Evolutionary conservation across 1,140 invertebrate species (phyloP), one percentile per base, ranked within the genome.

Genomic region (Drosophila nasuta): DNA sequence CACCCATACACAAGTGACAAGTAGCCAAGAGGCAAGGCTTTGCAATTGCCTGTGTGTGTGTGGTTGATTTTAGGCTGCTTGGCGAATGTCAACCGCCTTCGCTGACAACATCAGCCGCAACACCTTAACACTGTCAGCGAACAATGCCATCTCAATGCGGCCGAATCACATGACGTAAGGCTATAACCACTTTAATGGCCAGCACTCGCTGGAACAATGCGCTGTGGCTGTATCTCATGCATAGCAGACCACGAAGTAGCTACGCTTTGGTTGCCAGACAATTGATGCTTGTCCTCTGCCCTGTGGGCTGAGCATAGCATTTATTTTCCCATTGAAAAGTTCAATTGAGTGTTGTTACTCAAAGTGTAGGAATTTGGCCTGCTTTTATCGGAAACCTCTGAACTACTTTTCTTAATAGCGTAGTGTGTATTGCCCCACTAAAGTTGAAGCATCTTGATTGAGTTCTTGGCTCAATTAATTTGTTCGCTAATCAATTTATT

Each of bases 21-120:
- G 43, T 30, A 54, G 20, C 68, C 63, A 25, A 64, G 51, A 25
- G 59, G 17, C 46, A 65, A 30, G 49, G 30, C 7, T 30, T 11
- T 46, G 17, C 20, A 6, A 56, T 3, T 56, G 15, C 30, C 28
- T 56, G 35, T 33, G 56, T 35, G 49, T 54, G 52, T 25, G 45
- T 56, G 3, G 11, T 7, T 5, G 48, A 58, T 35, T 49, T 49
- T 46, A 25, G 30, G 58, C 41, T 33, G 17, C 38, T 33, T 45
- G 51, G 13, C 35, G 33, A 64, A 59, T 51, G 54, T 11, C 64
- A 59, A 33, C 28, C 43, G 43, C 41, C 70, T 30, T 41, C 69
- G 57, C 60, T 70, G 75, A 69, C 75, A 79, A 81, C 70, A 72
- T 85, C 62, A 83, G 64, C 64, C 70, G 48, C 68, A 83, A 73